Conservation (phyloP, 2,113 vertebrate genomes). For the Fregetta grallaria region DNA sequence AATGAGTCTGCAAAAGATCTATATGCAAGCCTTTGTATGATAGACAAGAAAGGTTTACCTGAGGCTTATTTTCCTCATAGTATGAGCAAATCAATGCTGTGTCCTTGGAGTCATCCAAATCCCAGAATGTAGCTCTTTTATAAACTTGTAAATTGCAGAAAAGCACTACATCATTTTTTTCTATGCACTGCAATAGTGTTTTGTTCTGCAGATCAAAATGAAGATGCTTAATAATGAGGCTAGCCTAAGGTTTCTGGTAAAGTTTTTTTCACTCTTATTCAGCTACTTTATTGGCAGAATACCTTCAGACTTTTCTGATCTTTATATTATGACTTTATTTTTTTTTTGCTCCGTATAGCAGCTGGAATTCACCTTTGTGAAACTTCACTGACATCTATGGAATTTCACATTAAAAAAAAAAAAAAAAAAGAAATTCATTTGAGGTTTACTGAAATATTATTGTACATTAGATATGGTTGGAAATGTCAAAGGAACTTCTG, state of each 20-base stretch:
- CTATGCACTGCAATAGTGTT: background rate
- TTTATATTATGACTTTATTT: background rate
- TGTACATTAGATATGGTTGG: background rate
- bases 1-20: constrained; percentile 19
- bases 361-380: background rate
- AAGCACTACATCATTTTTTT: background rate
- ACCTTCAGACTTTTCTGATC: background rate
- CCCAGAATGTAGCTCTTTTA: background rate
- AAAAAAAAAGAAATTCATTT: background rate
- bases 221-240: background rate
- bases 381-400: background rate
- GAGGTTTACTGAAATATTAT: background rate
- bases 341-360: background rate
- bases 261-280: background rate
- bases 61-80: background rate
- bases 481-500: background rate
- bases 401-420: background rate
- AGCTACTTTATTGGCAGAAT: background rate
- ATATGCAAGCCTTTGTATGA: background rate
- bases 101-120: background rate
- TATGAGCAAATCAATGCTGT: constrained; percentile 19
- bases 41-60: constrained; percentile 24
- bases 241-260: background rate
- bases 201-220: background rate
- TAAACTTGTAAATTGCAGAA: constrained; percentile 13